These are phyloP conservation scores for Charaxes varanes DNA, from an alignment of 1,140 invertebrate genomes.

Conservation along the genomic window DNA sequence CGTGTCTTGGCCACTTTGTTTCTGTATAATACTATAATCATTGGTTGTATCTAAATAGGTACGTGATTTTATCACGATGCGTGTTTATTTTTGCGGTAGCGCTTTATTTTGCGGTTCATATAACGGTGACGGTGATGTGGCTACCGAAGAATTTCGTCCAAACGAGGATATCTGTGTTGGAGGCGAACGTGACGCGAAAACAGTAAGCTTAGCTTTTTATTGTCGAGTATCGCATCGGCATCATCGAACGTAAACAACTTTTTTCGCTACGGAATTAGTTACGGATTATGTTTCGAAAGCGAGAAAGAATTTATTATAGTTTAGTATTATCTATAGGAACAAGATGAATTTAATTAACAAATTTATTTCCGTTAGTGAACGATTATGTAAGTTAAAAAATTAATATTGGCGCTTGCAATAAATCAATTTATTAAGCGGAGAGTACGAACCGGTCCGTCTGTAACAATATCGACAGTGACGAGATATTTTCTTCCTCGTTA, in stretches of 20 bases:
- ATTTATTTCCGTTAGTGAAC: too few species aligned
- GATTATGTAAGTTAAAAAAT: too few species aligned
- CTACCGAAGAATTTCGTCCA: conserved; percentile 32
- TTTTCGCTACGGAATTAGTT: conserved; percentile 2
- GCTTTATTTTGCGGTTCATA: conserved; percentile 33
- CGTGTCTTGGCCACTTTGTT: neutral
- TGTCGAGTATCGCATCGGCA: neutral
- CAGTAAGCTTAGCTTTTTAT: conserved; percentile 15
- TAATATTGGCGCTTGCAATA: too few species aligned
- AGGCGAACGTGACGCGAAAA: conserved; percentile 32
- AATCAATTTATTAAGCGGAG: too few species aligned
- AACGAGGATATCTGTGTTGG: conserved; percentile 26
- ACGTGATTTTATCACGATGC: neutral
- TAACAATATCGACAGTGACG: too few species aligned
- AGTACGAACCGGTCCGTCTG: too few species aligned
- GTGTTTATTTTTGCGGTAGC: conserved; percentile 11
- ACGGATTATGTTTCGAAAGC: conserved; percentile 1
- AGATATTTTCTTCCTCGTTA: too few species aligned
- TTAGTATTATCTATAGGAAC: too few species aligned
- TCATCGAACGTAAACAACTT: conserved; percentile 1
- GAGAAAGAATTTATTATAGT: too few species aligned
- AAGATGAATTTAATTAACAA: too few species aligned
- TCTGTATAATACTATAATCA: neutral
- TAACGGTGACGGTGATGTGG: conserved; percentile 51
- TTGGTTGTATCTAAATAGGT: too few species aligned